Base-by-base conservation (phyloP, 2,113 vertebrate genomes). In the Vulpes lagopus region DNA sequence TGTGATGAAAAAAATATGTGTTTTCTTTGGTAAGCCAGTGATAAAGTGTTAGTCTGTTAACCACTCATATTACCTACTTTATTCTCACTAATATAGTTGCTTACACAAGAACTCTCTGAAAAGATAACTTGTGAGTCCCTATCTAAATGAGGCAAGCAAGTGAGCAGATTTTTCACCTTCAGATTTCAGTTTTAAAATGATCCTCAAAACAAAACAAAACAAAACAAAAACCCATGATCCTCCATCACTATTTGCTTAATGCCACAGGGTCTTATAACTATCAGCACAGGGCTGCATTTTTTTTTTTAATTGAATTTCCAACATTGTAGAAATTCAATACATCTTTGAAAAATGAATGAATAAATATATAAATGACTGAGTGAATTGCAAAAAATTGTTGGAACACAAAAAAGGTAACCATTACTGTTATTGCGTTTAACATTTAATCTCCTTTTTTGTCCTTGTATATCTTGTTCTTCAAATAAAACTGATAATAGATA, bases 281-380 rank as follows among this genome's bases (percentile, higher is more conserved):
- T 15, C 79, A 60, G 11, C 60, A 78, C 11, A 59, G 14, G 30
- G 38, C 38, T 92, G 15, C 5, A 30, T 89, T 60, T 96, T 65
- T 60, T 96, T 65, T 87, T 82, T 59, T n/a, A 86, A 89, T 19
- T 65, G 25, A 59, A 89, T 67, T 93, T 84, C 6, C 38, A 51
- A 5, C 30, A 90, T 43, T 38, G 19, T 86, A 23, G 9, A 14
- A 86, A 80, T 84, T 93, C 59, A 64, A 62, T 69, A 76, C 9
- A 55, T 35, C 51, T 82, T 81, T 96, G 51, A 57, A 55, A 90
- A 93, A 51, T 85, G 14, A 30, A 80, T 89, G 20, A 59, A 38
- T 11, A 65, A 71, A 60, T 73, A 76, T 62, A 38, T 51, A 43
- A 74, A 60, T 43, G 11, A 97, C 27, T 86, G 12, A 95, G 65